phyloP scores from a whole-genome alignment of 1,140 invertebrate species.

The Platorchestia sp. region DNA sequence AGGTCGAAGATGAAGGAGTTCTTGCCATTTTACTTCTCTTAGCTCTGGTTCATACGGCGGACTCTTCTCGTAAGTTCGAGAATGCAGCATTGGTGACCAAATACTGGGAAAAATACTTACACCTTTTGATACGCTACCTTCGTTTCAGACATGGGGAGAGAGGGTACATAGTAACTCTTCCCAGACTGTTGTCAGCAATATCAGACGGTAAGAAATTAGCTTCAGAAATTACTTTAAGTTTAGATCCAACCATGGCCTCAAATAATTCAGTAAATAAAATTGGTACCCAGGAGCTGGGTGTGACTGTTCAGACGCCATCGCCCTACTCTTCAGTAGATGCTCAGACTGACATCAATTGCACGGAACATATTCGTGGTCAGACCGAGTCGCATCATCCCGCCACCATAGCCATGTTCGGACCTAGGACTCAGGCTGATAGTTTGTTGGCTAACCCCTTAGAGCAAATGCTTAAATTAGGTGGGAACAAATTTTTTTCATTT shows the following conservation, averaged over 20 bases:
- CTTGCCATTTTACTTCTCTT: not conserved
- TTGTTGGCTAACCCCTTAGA: not conserved
- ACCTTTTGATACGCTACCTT: conserved; percentile 4
- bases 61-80: not conserved
- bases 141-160: not conserved
- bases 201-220: not conserved
- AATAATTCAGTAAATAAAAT: not conserved
- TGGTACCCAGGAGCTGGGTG: not conserved
- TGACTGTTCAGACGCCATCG: not conserved
- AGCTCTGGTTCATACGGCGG: not conserved
- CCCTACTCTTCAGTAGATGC: not conserved
- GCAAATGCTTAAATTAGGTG: not conserved
- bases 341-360: not conserved
- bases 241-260: not conserved
- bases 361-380: not conserved
- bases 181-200: not conserved
- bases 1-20: not conserved
- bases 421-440: not conserved
- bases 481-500: not conserved
- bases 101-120: not conserved
- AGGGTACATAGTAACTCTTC: not conserved
- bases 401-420: not conserved
- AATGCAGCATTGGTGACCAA: not conserved
- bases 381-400: not conserved
- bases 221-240: not conserved